Evolutionary conservation across 2,113 vertebrate genomes (phyloP).

Genomic region (Rhombomys opimus): DNA sequence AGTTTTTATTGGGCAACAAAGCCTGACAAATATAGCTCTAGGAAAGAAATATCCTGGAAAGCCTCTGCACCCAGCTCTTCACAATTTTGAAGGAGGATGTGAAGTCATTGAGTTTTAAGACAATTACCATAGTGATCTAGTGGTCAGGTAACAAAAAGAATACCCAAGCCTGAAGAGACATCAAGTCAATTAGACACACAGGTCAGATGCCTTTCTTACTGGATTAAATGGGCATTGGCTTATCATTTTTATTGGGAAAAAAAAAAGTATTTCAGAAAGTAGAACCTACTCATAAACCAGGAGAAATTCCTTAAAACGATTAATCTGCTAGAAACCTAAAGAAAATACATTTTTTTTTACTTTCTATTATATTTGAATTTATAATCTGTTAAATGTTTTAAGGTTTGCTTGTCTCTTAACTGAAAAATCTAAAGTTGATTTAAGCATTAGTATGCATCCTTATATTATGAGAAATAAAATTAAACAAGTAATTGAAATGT

Average conservation of each 20-base stretch:
- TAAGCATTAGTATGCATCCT: not conserved
- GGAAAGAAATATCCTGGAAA: not conserved
- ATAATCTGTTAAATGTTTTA: not conserved
- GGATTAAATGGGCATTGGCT: not conserved
- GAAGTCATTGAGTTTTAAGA: not conserved
- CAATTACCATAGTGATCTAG: not conserved
- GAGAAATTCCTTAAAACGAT: not conserved
- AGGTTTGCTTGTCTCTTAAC: not conserved
- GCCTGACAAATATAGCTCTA: not conserved
- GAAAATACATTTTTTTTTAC: not conserved
- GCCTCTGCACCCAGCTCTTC: not conserved
- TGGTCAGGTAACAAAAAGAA: not conserved
- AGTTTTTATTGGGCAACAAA: conserved; percentile 52
- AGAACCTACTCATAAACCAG: not conserved
- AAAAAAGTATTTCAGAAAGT: not conserved
- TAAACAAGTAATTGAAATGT: conserved; percentile 23
- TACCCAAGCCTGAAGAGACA: not conserved
- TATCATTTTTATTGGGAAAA: not conserved
- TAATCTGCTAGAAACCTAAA: not conserved
- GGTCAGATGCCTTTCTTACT: not conserved
- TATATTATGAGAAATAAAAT: not conserved
- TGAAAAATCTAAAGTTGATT: not conserved
- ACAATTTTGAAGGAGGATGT: not conserved
- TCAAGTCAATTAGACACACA: not conserved
- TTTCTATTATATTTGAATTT: not conserved